Percentiles rank a stretch among this genome's conserved stretches.
Evolutionary conservation across 1,140 invertebrate species (phyloP).

Genomic region (Zaprionus taronus): DNA sequence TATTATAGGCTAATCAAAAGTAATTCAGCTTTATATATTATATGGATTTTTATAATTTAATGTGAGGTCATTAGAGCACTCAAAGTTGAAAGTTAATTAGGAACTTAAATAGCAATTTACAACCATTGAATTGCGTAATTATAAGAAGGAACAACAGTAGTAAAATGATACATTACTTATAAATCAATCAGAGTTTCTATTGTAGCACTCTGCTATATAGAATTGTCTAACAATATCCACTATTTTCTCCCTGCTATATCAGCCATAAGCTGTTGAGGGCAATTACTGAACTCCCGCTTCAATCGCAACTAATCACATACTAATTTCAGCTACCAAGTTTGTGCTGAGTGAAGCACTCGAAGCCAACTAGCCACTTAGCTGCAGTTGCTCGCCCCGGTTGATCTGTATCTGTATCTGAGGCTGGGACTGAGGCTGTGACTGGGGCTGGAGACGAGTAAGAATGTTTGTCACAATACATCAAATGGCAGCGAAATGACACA

Average conservation of each 20-base stretch:
- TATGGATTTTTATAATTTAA: too few relatives aligned
- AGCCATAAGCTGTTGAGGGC: slow-evolving; percentile 11
- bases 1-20: too few relatives aligned
- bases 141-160: too few relatives aligned
- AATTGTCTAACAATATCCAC: neutral
- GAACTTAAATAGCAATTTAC: too few relatives aligned
- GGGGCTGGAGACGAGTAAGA: slow-evolving; percentile 53
- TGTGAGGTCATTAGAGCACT: too few relatives aligned
- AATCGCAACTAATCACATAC: slow-evolving; percentile 48
- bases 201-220: neutral
- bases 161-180: too few relatives aligned
- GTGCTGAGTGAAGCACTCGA: slow-evolving; percentile 12
- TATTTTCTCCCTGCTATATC: neutral
- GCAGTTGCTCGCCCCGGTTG: slow-evolving; percentile 17
- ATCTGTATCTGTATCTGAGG: slow-evolving; percentile 28
- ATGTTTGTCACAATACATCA: slow-evolving; percentile 84
- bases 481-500: slow-evolving; percentile 81
- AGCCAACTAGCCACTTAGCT: slow-evolving; percentile 37
- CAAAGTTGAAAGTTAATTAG: too few relatives aligned
- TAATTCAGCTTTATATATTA: too few relatives aligned
- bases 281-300: slow-evolving; percentile 30
- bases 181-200: neutral
- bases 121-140: too few relatives aligned
- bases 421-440: neutral
- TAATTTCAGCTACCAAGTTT: slow-evolving; percentile 51